Base-by-base conservation (phyloP, 2,797 vertebrate genomes). In the Dromococcyx pavoninus region DNA sequence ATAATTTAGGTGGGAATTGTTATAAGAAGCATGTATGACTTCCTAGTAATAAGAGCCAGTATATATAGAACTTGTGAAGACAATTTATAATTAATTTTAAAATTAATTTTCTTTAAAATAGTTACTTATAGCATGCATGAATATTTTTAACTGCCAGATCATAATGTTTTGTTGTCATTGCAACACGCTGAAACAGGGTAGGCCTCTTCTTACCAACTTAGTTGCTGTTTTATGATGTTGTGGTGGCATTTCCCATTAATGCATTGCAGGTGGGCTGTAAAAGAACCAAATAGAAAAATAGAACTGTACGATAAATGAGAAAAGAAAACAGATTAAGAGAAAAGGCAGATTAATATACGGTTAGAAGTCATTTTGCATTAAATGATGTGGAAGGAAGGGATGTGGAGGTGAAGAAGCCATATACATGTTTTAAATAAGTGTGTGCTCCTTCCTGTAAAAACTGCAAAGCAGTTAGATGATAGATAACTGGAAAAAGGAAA, bases 401-500 rank as follows among this genome's bases (percentile, higher is more conserved):
- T 53, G 15, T 53, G 15, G 44, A 46, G 4, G 19, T 67, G 44
- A 46, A 57, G 33, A 60, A 75, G 19, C 13, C 18, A 17, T 35
- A 15, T 58, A 17, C 14, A 16, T 61, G 13, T 35, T 70, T 65
- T 73, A 70, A 75, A 32, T 70, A 88, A 65, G 19, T 32, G 8
- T 62, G 7, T 62, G 5, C 17, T 93, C 21, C 46, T 86, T 86
- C 28, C 39, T 10, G 5, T 33, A 48, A 37, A 21, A 33, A 32
- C 27, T 44, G 17, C 43, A 79, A 41, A 21, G 21, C 11, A 56
- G 14, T 58, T 72, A 81, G 39, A 84, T 88, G 39, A 86, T 92
- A 92, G n/a, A n/a, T n/a, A n/a, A n/a, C n/a, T n/a, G 60, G 71
- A 67, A 93, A 95, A 88, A 66, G 46, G 43, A 82, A 81, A 84